phyloP scores from a whole-genome alignment of 2,888 invertebrate species.

The Drosophila neonasuta region DNA sequence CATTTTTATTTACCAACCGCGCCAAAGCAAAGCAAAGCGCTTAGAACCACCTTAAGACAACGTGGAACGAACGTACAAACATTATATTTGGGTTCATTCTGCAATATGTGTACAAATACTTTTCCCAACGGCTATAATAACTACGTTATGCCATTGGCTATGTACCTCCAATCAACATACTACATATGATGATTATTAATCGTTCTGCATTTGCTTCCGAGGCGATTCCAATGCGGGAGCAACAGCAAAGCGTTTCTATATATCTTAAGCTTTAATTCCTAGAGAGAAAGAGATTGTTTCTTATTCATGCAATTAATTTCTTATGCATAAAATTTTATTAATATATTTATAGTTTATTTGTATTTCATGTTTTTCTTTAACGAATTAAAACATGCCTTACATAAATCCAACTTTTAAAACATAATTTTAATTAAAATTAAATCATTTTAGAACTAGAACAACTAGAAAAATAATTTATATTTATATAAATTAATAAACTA shows the following conservation, averaged over 20 bases:
- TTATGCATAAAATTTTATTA: too few relatives aligned
- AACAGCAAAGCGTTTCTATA: too few relatives aligned
- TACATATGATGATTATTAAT: slow-evolving; percentile 6
- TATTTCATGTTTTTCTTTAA: not conserved
- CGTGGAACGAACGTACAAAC: slow-evolving; percentile 49
- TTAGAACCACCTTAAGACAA: slow-evolving; percentile 69
- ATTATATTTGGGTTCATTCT: slow-evolving; percentile 47
- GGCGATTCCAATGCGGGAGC: not conserved
- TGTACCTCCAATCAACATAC: slow-evolving; percentile 13
- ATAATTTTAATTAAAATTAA: too few relatives aligned
- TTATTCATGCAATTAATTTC: too few relatives aligned
- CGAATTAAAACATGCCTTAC: too few relatives aligned
- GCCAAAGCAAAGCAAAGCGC: slow-evolving; percentile 56
- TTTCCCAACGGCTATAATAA: slow-evolving; percentile 54
- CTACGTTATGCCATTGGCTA: slow-evolving; percentile 42
- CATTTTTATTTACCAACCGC: slow-evolving; percentile 68
- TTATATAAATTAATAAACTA: not conserved
- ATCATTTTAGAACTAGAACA: not conserved
- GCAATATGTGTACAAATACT: slow-evolving; percentile 34
- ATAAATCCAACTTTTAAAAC: too few relatives aligned
- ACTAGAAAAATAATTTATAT: not conserved
- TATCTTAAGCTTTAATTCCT: too few relatives aligned
- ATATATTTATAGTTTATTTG: not conserved
- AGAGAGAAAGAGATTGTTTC: too few relatives aligned
- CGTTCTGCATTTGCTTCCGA: not conserved